Percentiles rank a stretch among this genome's conserved stretches.
These are phyloP conservation scores for Xanthostigma xanthostigma DNA, from an alignment of 2,888 invertebrate genomes.

Conservation along the genomic window DNA sequence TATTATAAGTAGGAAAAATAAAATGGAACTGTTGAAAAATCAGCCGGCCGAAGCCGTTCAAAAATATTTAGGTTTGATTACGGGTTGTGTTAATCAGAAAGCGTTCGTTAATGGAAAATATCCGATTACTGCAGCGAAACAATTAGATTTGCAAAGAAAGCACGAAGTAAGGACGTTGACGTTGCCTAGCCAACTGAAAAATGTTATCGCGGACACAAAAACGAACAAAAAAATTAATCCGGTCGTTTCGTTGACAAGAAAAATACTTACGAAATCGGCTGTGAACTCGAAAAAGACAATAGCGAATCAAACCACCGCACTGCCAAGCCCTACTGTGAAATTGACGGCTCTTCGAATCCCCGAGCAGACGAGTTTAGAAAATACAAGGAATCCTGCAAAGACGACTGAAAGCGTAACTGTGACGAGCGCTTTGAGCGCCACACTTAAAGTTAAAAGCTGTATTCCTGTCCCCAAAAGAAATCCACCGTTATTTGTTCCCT, in stretches of 20 bases:
- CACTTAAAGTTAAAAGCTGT: neutral
- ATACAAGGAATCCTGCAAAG: neutral
- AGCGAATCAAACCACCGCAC: neutral
- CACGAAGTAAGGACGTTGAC: constrained; percentile 22
- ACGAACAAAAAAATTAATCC: constrained; percentile 18
- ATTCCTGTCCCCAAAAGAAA: neutral
- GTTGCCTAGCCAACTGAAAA: constrained; percentile 26
- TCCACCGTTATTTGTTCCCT: constrained; percentile 1
- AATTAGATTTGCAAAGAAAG: constrained; percentile 13
- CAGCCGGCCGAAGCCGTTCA: neutral
- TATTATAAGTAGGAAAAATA: neutral
- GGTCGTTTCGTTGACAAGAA: constrained; percentile 24
- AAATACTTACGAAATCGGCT: constrained; percentile 29
- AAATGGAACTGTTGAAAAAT: constrained; percentile 1
- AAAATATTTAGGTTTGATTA: constrained; percentile 4
- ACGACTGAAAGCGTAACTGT: neutral
- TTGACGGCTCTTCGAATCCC: neutral
- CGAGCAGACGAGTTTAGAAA: neutral
- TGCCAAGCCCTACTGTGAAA: neutral
- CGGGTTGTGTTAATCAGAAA: constrained; percentile 1
- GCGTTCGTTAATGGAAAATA: constrained; percentile 7
- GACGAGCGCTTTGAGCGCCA: neutral
- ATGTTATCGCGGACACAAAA: constrained; percentile 17
- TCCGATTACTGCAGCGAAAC: constrained; percentile 1
- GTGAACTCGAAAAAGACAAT: constrained; percentile 28